Base-by-base conservation (phyloP, 2,113 vertebrate species). In the Girardinichthys multiradiatus region DNA sequence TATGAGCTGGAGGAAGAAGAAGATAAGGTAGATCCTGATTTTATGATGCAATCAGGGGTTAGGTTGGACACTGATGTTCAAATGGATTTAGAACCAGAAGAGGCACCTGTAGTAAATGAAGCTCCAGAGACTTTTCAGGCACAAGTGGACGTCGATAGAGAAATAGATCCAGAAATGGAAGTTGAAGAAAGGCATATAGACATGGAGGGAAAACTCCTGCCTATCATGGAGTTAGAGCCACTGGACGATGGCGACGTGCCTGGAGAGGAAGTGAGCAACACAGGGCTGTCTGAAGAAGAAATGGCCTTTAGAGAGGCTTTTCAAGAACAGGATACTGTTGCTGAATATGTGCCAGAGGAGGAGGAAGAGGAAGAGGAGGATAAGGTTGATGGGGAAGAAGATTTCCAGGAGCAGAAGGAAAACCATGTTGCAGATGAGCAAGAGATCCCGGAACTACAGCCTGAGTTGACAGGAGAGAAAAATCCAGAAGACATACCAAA, bases 391-490 rank as follows among this genome's bases (percentile, higher is more conserved):
- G 68, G 63, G 31, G 66, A 77, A 2, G 29, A 62, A 15, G 29
- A 33, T n/a, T 14, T 72, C 24, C 39, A 35, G 33, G 57, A 11
- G 31, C 3, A 31, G 39, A 26, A 0, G 26, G 29, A n/a, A 54
- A n/a, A 57, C 33, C 0, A 61, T 9, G 27, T 35, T 42, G 48
- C 30, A 70, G 33, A 42, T 30, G 72, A 76, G 64, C 68, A 84
- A n/a, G 39, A 70, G 35, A 59, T 58, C 35, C 64, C 72, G 76
- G 37, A 79, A 13, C n/a, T 63, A 35, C 76, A 88, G 33, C 59
- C 76, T 13, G 81, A 86, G 37, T 35, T 39, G 11, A 31, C 1
- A 13, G 63, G 75, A 57, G 60, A 77, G 26, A 21, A 29, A 26
- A 31, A 68, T n/a, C 8, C 58, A 3, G 42, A 64, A 26, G 19